A percentile compares a stretch with the other conserved stretches of the same genome.
These are phyloP conservation scores for Lasioglossum leucozonium DNA, from an alignment of 2,888 invertebrate genomes.

Conservation along the genomic window DNA sequence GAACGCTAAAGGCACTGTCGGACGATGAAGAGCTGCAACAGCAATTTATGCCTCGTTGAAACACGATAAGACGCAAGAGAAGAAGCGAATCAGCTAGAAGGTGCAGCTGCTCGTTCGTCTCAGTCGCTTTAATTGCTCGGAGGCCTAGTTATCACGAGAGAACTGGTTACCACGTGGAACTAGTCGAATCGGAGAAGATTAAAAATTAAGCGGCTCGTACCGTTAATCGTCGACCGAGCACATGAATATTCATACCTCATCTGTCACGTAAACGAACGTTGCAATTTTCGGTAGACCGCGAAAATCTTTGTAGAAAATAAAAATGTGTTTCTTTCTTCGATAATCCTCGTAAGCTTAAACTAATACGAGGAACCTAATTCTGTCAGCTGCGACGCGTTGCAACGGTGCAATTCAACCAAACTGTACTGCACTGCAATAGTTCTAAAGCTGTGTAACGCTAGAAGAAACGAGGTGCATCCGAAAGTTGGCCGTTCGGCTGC, in stretches of 20 bases:
- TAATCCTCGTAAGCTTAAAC: not conserved
- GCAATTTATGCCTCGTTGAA: not conserved
- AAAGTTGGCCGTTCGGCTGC: constrained; percentile 16
- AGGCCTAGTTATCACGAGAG: constrained; percentile 1
- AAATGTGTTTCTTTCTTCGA: no score
- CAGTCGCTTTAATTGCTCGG: constrained; percentile 32
- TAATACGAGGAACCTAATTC: not conserved
- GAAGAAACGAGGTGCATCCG: not conserved
- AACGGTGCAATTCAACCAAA: not conserved
- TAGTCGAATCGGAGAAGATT: not conserved
- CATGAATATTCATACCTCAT: not conserved
- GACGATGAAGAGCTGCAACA: not conserved
- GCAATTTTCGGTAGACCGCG: not conserved
- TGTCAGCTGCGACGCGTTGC: not conserved
- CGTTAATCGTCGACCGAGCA: not conserved
- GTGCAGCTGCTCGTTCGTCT: constrained; percentile 29
- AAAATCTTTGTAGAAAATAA: not conserved
- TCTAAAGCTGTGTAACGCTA: not conserved
- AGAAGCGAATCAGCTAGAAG: not conserved
- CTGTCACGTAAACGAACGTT: no score
- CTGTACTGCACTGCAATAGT: not conserved
- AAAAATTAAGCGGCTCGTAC: constrained; percentile 12
- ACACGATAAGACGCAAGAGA: not conserved
- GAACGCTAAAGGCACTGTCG: not conserved
- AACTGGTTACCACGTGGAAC: constrained; percentile 14